Base-by-base conservation (phyloP, 1,140 invertebrate genomes). In the Andricus grossulariae region DNA sequence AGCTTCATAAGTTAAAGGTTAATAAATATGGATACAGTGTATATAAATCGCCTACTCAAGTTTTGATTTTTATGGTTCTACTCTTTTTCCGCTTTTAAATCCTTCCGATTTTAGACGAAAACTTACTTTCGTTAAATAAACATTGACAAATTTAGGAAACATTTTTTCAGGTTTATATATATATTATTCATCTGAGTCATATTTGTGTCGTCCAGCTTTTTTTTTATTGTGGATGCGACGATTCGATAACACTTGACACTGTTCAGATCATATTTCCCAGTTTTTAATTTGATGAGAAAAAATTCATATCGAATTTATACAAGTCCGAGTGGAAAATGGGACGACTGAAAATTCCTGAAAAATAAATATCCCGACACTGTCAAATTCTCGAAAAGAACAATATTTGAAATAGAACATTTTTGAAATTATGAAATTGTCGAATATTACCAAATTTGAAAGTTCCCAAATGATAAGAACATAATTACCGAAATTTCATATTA, bases 21-120 rank as follows among this genome's bases (percentile, higher is more conserved):
- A 39, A 66, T 45, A 45, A 66, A 66, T 66, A 32, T 66, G 45
- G 25, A 66, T 66, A 66, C 39, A 39, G 60, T 66, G 60, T 21
- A 66, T 16, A 66, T 39, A 66, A 66, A 66, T 54, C 52, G 39
- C 8, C 39, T 45, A 45, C 39, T 45, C 1, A 8, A 45, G 7
- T 45, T 10, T 45, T 45, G 7, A 45, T 45, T 45, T 11, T 45
- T 45, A 55, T 12, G 18, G 21, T 21, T 54, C 51, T 54, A 54
- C 13, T 66, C 13, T n/a, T 39, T 66, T 66, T 16, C 13, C 32
- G 6, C 15, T 66, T 16, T 66, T 10, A 16, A 6, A 19, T 7
- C 4, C 21, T 19, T 55, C 18, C 12, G 8, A 19, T 0, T 55
- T 55, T 10, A 55, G 21, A 18, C 8, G 8, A 3, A 55, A 55